phyloP scores from a whole-genome alignment of 2,888 invertebrate species.

The Luperina nickerlii region DNA sequence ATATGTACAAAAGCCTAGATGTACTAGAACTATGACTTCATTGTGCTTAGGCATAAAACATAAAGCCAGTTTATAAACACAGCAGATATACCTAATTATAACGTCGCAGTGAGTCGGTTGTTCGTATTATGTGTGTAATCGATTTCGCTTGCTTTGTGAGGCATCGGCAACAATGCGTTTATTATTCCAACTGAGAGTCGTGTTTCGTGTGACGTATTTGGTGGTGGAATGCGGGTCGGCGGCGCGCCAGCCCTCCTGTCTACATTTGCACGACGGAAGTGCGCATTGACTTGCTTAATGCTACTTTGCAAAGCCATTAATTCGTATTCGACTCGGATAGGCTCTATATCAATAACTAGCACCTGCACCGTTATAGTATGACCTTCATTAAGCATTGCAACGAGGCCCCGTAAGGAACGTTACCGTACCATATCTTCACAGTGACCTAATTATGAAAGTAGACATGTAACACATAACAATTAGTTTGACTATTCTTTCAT shows the following conservation, averaged over 20 bases:
- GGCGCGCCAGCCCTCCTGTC: conserved; percentile 72
- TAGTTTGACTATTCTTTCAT: conserved; percentile 31
- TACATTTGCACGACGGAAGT: conserved; percentile 77
- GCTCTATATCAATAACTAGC: conserved; percentile 72
- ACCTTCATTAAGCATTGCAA: conserved; percentile 76
- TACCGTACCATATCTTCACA: conserved; percentile 65
- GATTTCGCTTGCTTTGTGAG: conserved; percentile 71
- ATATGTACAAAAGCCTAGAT: not conserved
- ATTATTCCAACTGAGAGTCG: conserved; percentile 81
- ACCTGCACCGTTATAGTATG: conserved; percentile 74
- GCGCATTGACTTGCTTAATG: conserved; percentile 71
- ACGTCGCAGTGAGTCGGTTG: conserved; percentile 42
- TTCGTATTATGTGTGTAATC: conserved; percentile 65
- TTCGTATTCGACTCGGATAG: conserved; percentile 79
- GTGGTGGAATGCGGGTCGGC: conserved; percentile 83
- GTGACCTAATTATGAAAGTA: conserved; percentile 66
- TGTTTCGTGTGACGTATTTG: conserved; percentile 84
- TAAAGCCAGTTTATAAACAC: conserved; percentile 31
- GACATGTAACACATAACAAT: conserved; percentile 53
- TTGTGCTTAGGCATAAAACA: conserved; percentile 23
- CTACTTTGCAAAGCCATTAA: conserved; percentile 73
- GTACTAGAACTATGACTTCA: conserved; percentile 22
- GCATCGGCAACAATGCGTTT: conserved; percentile 78
- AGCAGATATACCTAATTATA: conserved; percentile 40
- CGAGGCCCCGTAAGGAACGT: conserved; percentile 71